These are phyloP conservation scores for Charaxes varanes DNA, from an alignment of 1,140 invertebrate species.

Conservation along the genomic window DNA sequence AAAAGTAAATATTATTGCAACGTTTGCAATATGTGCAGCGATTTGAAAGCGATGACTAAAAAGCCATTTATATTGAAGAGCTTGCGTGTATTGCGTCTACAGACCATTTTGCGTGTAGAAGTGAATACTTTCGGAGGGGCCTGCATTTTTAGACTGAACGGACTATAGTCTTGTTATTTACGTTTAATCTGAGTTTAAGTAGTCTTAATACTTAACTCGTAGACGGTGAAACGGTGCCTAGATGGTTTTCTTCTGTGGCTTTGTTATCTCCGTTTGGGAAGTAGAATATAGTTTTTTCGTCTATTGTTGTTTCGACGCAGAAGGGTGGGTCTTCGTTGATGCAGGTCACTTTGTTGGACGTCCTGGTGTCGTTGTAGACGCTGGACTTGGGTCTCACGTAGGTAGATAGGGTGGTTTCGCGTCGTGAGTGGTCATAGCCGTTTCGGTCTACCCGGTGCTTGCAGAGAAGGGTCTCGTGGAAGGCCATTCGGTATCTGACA, in stretches of 20 bases:
- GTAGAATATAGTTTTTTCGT: conserved; percentile 25
- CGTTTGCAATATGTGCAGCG: no score
- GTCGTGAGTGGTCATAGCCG: conserved; percentile 32
- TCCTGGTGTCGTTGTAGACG: conserved; percentile 29
- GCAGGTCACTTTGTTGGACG: conserved; percentile 44
- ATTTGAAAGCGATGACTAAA: no score
- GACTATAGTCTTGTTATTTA: no score
- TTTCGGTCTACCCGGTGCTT: conserved; percentile 23
- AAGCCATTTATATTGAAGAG: no score
- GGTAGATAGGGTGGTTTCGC: conserved; percentile 35
- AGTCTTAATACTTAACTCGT: no score
- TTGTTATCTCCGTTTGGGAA: conserved; percentile 17
- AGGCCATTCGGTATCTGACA: conserved; percentile 47
- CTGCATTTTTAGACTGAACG: no score
- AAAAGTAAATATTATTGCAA: no score
- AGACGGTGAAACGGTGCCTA: no score
- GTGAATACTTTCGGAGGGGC: no score
- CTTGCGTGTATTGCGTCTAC: no score
- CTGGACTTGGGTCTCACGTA: conserved; percentile 23
- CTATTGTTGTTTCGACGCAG: conserved; percentile 34
- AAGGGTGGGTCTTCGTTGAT: conserved; percentile 45
- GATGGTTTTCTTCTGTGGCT: conserved; percentile 4
- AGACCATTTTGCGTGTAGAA: no score
- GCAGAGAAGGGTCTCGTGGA: conserved; percentile 43
- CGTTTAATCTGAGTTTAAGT: no score